Conservation (phyloP, 1,140 invertebrate species). For the Drosophila prosaltans region DNA sequence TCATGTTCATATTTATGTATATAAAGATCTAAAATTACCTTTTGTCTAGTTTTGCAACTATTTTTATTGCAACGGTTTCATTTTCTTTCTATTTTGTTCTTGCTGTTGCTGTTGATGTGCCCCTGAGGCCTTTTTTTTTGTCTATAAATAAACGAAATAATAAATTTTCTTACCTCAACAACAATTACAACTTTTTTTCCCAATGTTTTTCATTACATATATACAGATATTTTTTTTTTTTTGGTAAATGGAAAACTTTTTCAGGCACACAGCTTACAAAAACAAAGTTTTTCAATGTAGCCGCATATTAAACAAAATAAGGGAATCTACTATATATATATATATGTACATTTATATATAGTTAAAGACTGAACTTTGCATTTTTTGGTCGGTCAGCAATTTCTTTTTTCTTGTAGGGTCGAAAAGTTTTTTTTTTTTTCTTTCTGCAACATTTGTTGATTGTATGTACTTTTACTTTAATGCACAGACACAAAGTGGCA, state of each 20-base stretch:
- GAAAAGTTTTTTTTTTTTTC: constrained; percentile 55
- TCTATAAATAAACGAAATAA: constrained; percentile 27
- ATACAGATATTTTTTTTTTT: constrained; percentile 35
- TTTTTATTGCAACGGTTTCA: neutral
- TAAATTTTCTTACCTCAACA: constrained; percentile 74
- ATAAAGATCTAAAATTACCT: too few relatives aligned
- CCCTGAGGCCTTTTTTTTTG: constrained; percentile 14
- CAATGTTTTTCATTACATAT: constrained; percentile 41
- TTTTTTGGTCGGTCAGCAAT: constrained; percentile 50
- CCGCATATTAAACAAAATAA: constrained; percentile 74
- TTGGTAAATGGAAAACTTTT: constrained; percentile 56
- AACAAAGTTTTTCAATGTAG: constrained; percentile 70
- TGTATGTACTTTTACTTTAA: constrained; percentile 71
- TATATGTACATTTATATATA: constrained; percentile 38
- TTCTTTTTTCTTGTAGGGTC: constrained; percentile 15
- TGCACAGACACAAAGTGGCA: constrained; percentile 62
- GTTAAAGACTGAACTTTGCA: constrained; percentile 46
- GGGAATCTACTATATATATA: constrained; percentile 35
- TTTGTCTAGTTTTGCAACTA: neutral
- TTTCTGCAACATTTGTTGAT: constrained; percentile 55
- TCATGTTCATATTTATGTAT: too few relatives aligned
- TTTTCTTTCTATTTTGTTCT: constrained; percentile 1
- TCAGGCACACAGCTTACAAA: constrained; percentile 21
- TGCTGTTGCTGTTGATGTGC: constrained; percentile 9
- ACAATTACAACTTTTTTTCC: constrained; percentile 71